phyloP scores from a whole-genome alignment of 2,797 vertebrate species.

The Cichlasoma orientale region DNA sequence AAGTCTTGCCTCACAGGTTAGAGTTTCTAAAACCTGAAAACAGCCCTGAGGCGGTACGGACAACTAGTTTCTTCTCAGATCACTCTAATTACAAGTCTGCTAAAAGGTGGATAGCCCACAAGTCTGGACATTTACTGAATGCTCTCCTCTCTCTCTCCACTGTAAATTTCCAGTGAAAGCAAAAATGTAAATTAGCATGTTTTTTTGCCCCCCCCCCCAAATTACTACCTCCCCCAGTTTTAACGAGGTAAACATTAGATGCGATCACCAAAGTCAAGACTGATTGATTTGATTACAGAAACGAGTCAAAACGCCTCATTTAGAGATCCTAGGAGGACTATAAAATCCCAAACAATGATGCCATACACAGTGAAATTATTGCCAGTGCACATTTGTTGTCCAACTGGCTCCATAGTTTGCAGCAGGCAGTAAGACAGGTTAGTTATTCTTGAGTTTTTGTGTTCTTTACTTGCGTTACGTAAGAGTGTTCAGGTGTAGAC shows the following conservation, averaged over 20 bases:
- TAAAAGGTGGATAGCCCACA: background rate
- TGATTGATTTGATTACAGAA: background rate
- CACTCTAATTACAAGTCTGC: background rate
- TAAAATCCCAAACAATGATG: background rate
- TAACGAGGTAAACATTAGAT: background rate
- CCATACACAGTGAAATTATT: background rate
- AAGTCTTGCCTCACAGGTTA: background rate
- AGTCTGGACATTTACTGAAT: background rate
- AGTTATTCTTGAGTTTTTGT: slow-evolving; percentile 8
- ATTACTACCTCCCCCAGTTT: background rate
- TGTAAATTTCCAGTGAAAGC: background rate
- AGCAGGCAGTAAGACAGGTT: slow-evolving; percentile 23
- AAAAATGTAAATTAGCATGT: background rate
- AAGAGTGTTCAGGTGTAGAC: slow-evolving; percentile 65
- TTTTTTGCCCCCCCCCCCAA: background rate
- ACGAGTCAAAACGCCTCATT: background rate
- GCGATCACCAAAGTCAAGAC: background rate
- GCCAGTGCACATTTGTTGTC: background rate
- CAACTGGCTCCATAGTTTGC: background rate
- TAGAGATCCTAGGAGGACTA: background rate
- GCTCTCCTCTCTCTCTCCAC: no score
- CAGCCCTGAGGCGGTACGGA: background rate
- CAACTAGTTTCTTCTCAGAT: background rate
- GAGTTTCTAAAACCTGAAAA: background rate
- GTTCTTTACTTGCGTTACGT: slow-evolving; percentile 29